Evolutionary conservation across 1,140 invertebrate species (phyloP), one percentile per base, ranked within the genome.

Genomic region (Heliconius melpomene): DNA sequence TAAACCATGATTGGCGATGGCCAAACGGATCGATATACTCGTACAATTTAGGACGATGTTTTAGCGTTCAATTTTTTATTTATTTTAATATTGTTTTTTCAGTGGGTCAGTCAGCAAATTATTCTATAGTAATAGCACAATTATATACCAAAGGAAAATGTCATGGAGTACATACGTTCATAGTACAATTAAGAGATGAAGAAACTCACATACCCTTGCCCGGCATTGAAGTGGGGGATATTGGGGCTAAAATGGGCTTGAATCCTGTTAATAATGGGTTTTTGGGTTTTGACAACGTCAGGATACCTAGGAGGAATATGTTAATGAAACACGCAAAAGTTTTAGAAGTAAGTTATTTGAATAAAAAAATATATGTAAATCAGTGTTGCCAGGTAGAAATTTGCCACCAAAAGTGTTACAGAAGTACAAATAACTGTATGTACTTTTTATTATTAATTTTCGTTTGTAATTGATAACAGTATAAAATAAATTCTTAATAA

Each of bases 81-180:
- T 38, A 38, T 38, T 38, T 38, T 38, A 38, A 9, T 38, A 38
- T 20, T 72, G 7, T 82, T 38, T 84, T 96, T 95, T 66, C 87
- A 98, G 98, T 99, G 95, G 98, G 98, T n/a, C 98, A 99, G 72
- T 98, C 98, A 16, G 96, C 97, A 5, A 99, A 99, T 95, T 97
- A 98, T 95, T 98, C 98, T 6, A 95, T 99, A 9, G 97, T 98
- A 0, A 95, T 99, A 81, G 98, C 98, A 2, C 98, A 99, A 91
- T 95, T 99, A 9, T 97, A 97, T 82, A 98, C 97, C 0, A 95
- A 97, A 88, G 98, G 98, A 0, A 95, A 97, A 90, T 97, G 97
- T 87, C 96, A 97, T 88, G 98, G 98, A 1, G 96, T 99, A 82
- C 98, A 99, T 91, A 96, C 98, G 0, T 99, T 99, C 87, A 96